Base-by-base conservation (phyloP, 2,113 vertebrate genomes). In the Hystrix brachyura region DNA sequence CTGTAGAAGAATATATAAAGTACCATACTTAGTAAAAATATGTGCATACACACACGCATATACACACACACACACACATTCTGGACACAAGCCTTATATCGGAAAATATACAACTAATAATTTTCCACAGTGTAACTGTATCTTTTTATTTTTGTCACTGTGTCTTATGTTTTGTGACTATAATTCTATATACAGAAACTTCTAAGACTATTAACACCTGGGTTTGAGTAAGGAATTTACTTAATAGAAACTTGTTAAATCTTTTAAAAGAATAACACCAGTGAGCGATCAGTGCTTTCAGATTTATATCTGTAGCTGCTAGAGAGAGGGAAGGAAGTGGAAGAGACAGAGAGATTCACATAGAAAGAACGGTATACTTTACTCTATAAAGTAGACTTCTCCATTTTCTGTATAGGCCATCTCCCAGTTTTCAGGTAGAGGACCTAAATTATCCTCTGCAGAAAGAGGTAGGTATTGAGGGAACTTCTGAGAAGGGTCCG, bases 321-420 rank as follows among this genome's bases (percentile, higher is more conserved):
- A 67, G 53, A 69, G 7, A 67, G 29, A 78, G 12, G 25, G 12
- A 51, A 48, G 34, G 53, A n/a, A 94, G 32, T 29, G 15, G 38
- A 2, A 85, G 1, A 69, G 23, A 64, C 57, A 53, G 60, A 91
- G 25, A 87, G 25, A 57, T n/a, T 67, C 15, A 64, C 51, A 51
- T 19, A 97, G 93, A 51, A 97, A 79, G 69, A 97, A 90, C 48
- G 55, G 93, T 38, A 97, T 96, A 98, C 99, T 98, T 99, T 99
- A 99, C 99, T 99, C 99, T 99, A 99, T 99, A 97, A 99, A 99
- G 99, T 99, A 99, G 99, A 99, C 99, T 99, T 99, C 99, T 98
- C 99, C 99, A 6, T 99, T 99, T 99, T 99, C 99, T 4, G 99
- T 99, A 99, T 99, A 99, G 98, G 99, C 99, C 99, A 99, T 99